phyloP scores from a whole-genome alignment of 2,797 vertebrate species.

The Hozukius guyotensis region DNA sequence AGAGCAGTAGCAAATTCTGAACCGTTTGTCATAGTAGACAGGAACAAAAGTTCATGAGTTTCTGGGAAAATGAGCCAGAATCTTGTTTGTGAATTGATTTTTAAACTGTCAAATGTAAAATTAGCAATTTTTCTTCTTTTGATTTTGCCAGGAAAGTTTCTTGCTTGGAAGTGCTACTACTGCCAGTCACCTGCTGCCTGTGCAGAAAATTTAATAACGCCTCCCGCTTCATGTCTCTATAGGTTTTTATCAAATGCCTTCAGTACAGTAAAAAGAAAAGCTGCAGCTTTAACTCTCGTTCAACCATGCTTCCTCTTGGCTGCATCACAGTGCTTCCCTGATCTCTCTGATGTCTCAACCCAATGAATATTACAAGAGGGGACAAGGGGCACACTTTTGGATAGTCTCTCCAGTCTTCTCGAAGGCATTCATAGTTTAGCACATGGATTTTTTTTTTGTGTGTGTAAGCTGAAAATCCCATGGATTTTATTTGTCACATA shows the following conservation, averaged over 20 bases:
- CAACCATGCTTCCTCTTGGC: background rate
- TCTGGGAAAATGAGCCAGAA: slow-evolving; percentile 1
- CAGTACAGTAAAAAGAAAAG: background rate
- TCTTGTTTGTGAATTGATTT: slow-evolving; percentile 23
- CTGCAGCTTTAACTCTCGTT: background rate
- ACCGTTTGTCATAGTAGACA: background rate
- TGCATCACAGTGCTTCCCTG: background rate
- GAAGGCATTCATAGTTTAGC: background rate
- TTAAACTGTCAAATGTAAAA: slow-evolving; percentile 14
- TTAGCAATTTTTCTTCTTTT: slow-evolving; percentile 3
- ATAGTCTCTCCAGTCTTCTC: background rate
- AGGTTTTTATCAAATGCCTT: background rate
- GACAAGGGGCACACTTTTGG: background rate
- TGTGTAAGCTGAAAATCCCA: background rate
- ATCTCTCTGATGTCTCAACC: background rate
- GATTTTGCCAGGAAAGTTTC: background rate
- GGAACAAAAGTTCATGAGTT: slow-evolving; percentile 30
- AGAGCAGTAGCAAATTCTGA: background rate
- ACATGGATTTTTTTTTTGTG: background rate
- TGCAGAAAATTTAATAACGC: background rate
- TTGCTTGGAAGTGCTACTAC: background rate
- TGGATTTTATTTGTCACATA: background rate
- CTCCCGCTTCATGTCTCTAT: background rate
- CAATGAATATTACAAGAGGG: slow-evolving; percentile 9
- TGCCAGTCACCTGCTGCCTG: slow-evolving; percentile 7